Base-by-base conservation (phyloP, 2,888 invertebrate genomes). In the Spodoptera littoralis region DNA sequence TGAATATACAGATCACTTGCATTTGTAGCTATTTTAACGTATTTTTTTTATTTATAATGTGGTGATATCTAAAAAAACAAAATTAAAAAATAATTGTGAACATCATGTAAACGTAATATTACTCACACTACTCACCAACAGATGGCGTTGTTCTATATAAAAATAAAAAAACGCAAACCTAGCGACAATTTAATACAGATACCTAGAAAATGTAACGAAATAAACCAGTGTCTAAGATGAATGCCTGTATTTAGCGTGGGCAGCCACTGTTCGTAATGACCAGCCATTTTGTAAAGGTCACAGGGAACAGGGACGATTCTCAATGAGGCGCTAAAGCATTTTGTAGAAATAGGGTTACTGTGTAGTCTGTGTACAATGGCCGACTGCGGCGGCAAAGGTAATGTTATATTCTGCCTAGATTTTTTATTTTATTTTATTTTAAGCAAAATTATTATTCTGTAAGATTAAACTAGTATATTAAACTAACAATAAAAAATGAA, bases 231-330 rank as follows among this genome's bases (percentile, higher is more conserved):
- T 55, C 49, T 55, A 50, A 60, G 67, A 76, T 68, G 57, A 73
- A 62, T 73, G 60, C 49, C 69, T 52, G 55, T 65, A 66, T 64
- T 63, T 60, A 63, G 63, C 65, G 70, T 67, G 70, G 67, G 72
- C 6, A 54, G 65, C 58, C 58, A 76, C 62, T 64, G 67, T 64
- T 51, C 48, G 59, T 78, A 68, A 74, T 73, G 77, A 73, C 73
- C 53, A 41, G 61, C 69, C 59, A 64, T 69, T 64, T 54, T 48
- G 46, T 30, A 77, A 74, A 74, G 74, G 74, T 77, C 69, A 64
- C 63, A 44, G 42, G 68, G 73, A 67, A 64, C 63, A 44, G 42
- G 68, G 77, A 67, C 60, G 51, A 54, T 66, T 62, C 54, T 53
- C 55, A 72, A 71, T 66, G 73, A 60, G 66, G 44, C 47, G 71